A percentile compares a stretch with the other conserved stretches of the same genome.
phyloP scores from a whole-genome alignment of 2,888 invertebrate species.

The Brachylomia viminalis region DNA sequence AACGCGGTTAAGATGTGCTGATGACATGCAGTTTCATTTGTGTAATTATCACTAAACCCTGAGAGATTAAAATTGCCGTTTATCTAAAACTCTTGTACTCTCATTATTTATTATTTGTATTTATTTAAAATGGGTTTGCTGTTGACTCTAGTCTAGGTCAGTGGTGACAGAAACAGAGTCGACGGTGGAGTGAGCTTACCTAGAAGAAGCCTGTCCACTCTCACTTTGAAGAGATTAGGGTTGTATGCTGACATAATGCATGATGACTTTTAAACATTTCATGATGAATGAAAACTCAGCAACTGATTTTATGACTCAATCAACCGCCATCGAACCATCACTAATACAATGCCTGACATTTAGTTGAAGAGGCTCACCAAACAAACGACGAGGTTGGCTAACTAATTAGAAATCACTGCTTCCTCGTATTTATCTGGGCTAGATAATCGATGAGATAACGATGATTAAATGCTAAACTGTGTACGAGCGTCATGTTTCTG shows the following conservation, averaged over 20 bases:
- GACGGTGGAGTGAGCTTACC: no score
- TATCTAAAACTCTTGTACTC: neutral
- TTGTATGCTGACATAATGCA: no score
- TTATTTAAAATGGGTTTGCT: no score
- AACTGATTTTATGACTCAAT: slow-evolving; percentile 1
- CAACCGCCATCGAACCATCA: slow-evolving; percentile 1
- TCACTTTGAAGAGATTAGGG: no score
- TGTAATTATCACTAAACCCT: neutral
- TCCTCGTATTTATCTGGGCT: slow-evolving; percentile 38
- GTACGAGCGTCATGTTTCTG: slow-evolving; percentile 29
- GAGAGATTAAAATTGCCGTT: neutral
- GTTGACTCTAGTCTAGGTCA: no score
- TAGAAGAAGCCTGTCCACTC: no score
- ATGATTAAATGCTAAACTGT: slow-evolving; percentile 53
- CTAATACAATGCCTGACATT: slow-evolving; percentile 31
- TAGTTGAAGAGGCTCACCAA: slow-evolving; percentile 46
- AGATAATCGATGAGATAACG: slow-evolving; percentile 55
- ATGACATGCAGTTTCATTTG: neutral
- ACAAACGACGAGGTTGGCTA: slow-evolving; percentile 19
- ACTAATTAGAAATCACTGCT: slow-evolving; percentile 56
- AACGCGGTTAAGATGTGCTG: neutral
- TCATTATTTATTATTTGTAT: no score
- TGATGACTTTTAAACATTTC: neutral
- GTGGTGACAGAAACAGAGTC: no score
- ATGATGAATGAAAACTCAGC: neutral